Evolutionary conservation across 2,797 vertebrate genomes (phyloP), one percentile per base, ranked within the genome.

Genomic region (Glyptemys insculpta): DNA sequence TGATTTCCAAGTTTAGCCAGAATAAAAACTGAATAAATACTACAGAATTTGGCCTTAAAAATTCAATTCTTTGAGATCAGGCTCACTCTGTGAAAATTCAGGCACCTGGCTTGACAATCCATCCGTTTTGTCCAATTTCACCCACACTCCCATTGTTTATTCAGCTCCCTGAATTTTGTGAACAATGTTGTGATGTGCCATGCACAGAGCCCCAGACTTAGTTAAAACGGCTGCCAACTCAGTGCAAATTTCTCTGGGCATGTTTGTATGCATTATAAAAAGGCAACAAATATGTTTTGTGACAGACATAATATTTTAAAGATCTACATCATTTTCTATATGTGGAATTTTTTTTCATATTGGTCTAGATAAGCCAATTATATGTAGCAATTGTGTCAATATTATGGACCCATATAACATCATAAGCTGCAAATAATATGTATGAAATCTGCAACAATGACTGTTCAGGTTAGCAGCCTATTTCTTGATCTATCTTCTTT

Each of bases 161-260:
- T 97, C 96, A 95, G 96, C 96, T 96, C 95, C 92, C 91, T 91
- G 90, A 94, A 87, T 95, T 97, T 95, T 89, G 50, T 90, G 88
- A 94, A 95, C 92, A 97, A 96, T 91, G 92, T 78, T 95, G 94
- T 94, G 95, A 95, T 90, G 85, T 96, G 95, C 96, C 86, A 95
- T 94, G 92, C 94, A 92, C 88, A 95, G 92, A 89, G 91, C 90
- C 83, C 74, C 68, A 74, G 89, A 92, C 96, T 95, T 96, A 93
- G 94, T 93, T 86, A 85, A 92, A 96, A 96, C 79, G 25, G 82
- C 93, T 95, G 94, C 94, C 96, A 97, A 53, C 88, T 92, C 87
- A 88, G 87, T 79, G 94, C 92, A 96, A 97, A 95, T 92, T 86
- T 92, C 92, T 93, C 84, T 86, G 87, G 91, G 85, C 94, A 92